These are phyloP conservation scores for Yponomeuta cagnagella DNA, from an alignment of 2,888 invertebrate species.

Conservation along the genomic window DNA sequence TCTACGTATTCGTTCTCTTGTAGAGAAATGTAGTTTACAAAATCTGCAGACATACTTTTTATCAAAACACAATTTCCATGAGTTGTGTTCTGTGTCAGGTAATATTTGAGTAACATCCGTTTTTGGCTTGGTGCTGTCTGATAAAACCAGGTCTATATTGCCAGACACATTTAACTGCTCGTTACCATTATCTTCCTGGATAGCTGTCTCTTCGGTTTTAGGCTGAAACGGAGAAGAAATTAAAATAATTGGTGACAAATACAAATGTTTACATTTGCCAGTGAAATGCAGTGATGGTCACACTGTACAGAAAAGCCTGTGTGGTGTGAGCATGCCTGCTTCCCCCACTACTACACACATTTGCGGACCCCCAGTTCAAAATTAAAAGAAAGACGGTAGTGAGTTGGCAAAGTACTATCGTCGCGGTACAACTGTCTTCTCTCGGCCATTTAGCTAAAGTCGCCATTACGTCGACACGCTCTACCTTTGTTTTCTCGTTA, in stretches of 20 bases:
- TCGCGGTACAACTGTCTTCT: no score
- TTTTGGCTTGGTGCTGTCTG: not conserved
- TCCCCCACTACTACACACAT: no score
- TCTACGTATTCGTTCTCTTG: slow-evolving; percentile 23
- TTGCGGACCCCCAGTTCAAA: no score
- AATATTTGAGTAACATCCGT: not conserved
- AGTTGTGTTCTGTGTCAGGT: not conserved
- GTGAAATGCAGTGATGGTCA: no score
- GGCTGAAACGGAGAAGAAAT: not conserved
- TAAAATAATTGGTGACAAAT: not conserved
- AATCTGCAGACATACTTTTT: slow-evolving; percentile 24
- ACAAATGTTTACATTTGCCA: no score
- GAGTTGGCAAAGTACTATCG: no score
- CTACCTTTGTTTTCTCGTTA: no score
- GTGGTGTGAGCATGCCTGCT: no score
- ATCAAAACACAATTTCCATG: slow-evolving; percentile 21
- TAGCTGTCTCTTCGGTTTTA: not conserved
- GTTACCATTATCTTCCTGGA: not conserved
- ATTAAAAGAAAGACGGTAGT: no score
- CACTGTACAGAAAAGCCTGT: no score
- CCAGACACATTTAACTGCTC: not conserved
- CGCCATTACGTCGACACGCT: no score
- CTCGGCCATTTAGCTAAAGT: no score
- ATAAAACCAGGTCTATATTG: not conserved
- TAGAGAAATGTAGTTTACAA: slow-evolving; percentile 21